Percentiles rank a stretch among this genome's conserved stretches.
Conservation (phyloP, 2,797 vertebrate genomes). For the Taenioides sp. region DNA sequence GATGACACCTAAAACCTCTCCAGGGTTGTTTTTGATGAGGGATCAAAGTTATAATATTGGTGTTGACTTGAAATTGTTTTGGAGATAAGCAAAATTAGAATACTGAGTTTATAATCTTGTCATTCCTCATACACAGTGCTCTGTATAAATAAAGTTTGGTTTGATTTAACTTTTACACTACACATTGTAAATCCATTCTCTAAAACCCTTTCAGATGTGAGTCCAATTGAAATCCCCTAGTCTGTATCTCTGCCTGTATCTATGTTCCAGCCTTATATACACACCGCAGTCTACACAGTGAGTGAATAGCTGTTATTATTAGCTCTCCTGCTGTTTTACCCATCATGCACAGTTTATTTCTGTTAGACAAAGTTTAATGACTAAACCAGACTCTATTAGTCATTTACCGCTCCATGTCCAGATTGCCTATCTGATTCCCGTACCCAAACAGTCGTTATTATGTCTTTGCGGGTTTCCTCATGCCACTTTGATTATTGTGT, state of each 20-base stretch:
- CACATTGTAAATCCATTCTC: no score
- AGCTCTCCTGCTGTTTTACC: conserved; percentile 1
- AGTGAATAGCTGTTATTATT: conserved; percentile 1
- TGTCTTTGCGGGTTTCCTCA: background rate
- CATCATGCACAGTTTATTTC: conserved; percentile 8
- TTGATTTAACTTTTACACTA: no score
- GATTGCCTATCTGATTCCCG: background rate
- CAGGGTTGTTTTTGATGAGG: no score
- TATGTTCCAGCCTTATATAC: background rate
- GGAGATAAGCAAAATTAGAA: no score
- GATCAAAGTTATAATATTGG: no score
- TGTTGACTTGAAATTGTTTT: no score
- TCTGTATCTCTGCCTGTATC: background rate
- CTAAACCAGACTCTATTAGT: conserved; percentile 8
- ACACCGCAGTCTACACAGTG: background rate
- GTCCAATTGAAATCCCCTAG: no score
- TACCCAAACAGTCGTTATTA: conserved; percentile 6
- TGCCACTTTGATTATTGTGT: conserved; percentile 7
- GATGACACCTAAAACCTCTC: no score
- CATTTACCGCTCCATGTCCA: background rate
- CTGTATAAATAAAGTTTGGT: no score
- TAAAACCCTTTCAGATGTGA: no score
- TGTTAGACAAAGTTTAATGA: conserved; percentile 9
- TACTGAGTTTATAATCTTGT: no score
- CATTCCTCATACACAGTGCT: no score